phyloP scores from a whole-genome alignment of 2,113 vertebrate genomes.

The Eulacestoma nigropectus region DNA sequence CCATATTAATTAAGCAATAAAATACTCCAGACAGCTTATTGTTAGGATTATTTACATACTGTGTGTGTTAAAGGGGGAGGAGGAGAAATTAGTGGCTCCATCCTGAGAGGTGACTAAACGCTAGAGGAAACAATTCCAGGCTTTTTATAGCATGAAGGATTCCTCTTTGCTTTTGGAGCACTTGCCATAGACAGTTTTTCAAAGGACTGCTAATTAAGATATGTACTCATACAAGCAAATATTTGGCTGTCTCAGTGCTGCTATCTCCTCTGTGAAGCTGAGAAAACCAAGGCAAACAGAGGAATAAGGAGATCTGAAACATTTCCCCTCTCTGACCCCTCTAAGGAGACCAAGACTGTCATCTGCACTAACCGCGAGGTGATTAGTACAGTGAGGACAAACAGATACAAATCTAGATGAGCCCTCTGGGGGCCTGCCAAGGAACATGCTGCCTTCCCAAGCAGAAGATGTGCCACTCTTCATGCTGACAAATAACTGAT shows the following conservation, averaged over 20 bases:
- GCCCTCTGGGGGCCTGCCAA: background rate
- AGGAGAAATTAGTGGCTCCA: constrained; percentile 7
- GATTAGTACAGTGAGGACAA: background rate
- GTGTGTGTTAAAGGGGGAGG: background rate
- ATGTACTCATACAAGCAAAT: background rate
- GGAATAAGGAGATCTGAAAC: background rate
- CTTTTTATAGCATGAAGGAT: constrained; percentile 33
- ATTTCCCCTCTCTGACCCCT: background rate
- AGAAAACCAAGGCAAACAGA: constrained; percentile 3
- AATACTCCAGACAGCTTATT: constrained; percentile 57
- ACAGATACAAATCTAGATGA: background rate
- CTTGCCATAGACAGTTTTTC: background rate
- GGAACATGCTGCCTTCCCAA: background rate
- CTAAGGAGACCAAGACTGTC: background rate
- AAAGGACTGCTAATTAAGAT: constrained; percentile 38
- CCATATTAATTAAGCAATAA: constrained; percentile 68
- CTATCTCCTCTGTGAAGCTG: background rate
- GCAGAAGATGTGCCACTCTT: background rate
- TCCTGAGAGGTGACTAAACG: background rate
- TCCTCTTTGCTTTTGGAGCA: background rate
- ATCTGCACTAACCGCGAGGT: background rate
- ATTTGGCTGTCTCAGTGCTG: background rate
- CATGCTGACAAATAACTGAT: background rate
- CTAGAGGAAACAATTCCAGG: constrained; percentile 9
- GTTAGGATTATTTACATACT: constrained; percentile 55